A percentile compares a stretch with the other conserved stretches of the same genome.
phyloP scores from a whole-genome alignment of 2,113 vertebrate genomes.

The Petromus typicus region DNA sequence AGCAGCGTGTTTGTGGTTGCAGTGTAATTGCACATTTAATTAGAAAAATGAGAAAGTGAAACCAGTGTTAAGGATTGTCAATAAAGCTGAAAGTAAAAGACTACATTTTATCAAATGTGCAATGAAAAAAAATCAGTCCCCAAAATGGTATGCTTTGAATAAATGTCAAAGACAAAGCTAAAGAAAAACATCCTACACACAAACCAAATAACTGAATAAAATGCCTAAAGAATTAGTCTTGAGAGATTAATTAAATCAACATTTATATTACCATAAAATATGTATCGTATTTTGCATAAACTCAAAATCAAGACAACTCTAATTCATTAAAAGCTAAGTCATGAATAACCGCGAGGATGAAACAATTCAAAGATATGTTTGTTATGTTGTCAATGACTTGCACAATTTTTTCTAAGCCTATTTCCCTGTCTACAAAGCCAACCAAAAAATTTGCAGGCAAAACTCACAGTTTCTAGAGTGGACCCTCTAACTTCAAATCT shows the following conservation, averaged over 20 bases:
- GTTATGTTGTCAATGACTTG: neutral
- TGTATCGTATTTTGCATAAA: neutral
- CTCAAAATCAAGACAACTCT: neutral
- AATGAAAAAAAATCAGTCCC: slow-evolving; percentile 11
- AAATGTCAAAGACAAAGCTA: slow-evolving; percentile 35
- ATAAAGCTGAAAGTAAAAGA: neutral
- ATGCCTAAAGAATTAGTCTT: neutral
- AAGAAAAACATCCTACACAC: neutral
- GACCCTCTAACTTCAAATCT: neutral
- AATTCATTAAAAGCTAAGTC: neutral
- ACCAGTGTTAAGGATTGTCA: neutral
- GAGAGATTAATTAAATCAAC: slow-evolving; percentile 17
- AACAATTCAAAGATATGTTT: neutral
- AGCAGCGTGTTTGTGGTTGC: neutral
- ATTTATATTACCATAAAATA: slow-evolving; percentile 33
- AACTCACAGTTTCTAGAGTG: neutral
- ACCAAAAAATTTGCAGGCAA: neutral
- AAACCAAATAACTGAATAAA: neutral
- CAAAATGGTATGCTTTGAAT: neutral
- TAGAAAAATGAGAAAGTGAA: slow-evolving; percentile 34
- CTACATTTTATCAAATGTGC: neutral
- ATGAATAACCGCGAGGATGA: neutral
- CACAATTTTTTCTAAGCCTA: neutral
- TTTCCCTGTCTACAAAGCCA: neutral
- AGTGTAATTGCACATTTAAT: neutral